A percentile compares a stretch with the other conserved stretches of the same genome.
Conservation (phyloP, 2,113 vertebrate genomes). For the Brachirus orientalis region DNA sequence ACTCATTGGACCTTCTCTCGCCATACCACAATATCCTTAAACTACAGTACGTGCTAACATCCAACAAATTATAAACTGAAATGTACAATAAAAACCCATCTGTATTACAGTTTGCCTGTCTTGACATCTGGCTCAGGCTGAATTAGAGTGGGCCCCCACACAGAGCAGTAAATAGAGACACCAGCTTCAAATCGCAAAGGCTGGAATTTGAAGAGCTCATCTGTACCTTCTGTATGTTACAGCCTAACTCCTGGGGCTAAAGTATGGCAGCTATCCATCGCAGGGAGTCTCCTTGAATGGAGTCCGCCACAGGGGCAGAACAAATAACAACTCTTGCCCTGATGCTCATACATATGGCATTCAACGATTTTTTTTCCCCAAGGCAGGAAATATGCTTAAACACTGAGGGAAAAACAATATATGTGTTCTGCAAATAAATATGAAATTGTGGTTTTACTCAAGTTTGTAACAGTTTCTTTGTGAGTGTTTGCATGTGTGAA, state of each 20-base stretch:
- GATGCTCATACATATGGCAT: conserved; percentile 62
- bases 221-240: conserved; percentile 35
- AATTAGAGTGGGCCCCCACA: conserved; percentile 37
- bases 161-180: conserved; percentile 28
- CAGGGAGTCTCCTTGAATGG: conserved; percentile 36
- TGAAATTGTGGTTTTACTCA: conserved; percentile 12
- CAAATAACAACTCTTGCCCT: conserved; percentile 61
- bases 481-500: conserved; percentile 13
- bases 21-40: conserved; percentile 24
- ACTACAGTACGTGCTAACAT: conserved; percentile 41
- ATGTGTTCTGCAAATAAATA: conserved; percentile 38
- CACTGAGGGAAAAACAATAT: neutral
- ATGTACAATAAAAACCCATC: conserved; percentile 39
- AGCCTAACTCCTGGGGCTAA: conserved; percentile 49
- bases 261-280: conserved; percentile 53
- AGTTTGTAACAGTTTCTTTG: conserved; percentile 15
- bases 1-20: no score
- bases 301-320: conserved; percentile 44
- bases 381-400: conserved; percentile 41
- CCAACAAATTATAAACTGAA: conserved; percentile 33
- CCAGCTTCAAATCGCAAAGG: conserved; percentile 35
- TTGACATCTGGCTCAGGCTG: conserved; percentile 55
- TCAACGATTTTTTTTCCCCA: conserved; percentile 12
- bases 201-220: conserved; percentile 31
- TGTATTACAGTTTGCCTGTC: conserved; percentile 45